phyloP scores from a whole-genome alignment of 1,140 invertebrate genomes.

The Pseudomyrmex gracilis region DNA sequence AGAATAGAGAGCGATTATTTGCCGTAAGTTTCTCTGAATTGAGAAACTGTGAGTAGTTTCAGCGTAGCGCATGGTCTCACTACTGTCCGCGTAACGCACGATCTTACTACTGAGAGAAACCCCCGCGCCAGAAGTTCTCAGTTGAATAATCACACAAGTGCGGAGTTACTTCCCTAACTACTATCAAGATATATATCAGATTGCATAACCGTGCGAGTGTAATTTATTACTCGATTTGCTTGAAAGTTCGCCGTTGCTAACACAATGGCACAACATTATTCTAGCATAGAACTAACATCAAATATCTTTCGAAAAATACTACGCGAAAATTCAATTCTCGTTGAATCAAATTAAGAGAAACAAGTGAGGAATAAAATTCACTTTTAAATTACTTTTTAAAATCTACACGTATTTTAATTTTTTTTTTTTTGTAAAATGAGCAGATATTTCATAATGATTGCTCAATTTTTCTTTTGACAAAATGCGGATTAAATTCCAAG shows the following conservation, averaged over 20 bases:
- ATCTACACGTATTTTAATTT: no score
- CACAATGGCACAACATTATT: background rate
- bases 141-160: slow-evolving; percentile 16
- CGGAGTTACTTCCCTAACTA: slow-evolving; percentile 3
- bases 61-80: background rate
- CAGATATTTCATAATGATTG: no score
- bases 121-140: slow-evolving; percentile 3
- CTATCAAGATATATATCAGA: background rate
- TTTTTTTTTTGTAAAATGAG: no score
- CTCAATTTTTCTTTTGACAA: no score
- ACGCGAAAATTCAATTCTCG: background rate
- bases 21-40: slow-evolving; percentile 4
- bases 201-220: background rate
- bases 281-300: background rate
- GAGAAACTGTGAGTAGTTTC: slow-evolving; percentile 9
- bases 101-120: slow-evolving; percentile 28
- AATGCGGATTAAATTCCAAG: no score
- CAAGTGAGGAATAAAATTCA: background rate
- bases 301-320: background rate
- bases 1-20: background rate
- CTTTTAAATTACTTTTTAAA: background rate
- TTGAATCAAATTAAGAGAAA: background rate
- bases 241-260: slow-evolving; percentile 14
- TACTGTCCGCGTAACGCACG: background rate
- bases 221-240: slow-evolving; percentile 19